Percentiles rank a stretch among this genome's conserved stretches.
Evolutionary conservation across 2,888 invertebrate species (phyloP).

Genomic region (Sympetrum striolatum): DNA sequence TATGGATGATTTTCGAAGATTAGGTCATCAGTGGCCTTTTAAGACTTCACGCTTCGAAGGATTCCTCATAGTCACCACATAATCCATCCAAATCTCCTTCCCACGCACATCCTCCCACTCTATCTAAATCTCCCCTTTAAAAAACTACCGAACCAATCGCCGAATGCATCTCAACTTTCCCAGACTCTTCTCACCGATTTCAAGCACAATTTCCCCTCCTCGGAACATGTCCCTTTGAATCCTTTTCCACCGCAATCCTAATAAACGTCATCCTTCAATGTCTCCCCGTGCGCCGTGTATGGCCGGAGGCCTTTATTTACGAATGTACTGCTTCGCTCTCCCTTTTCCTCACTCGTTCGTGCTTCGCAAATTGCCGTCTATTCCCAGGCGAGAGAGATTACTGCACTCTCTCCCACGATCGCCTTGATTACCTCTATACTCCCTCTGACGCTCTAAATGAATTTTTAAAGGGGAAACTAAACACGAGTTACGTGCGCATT

Average conservation of each 20-base stretch:
- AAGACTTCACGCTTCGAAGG: too few relatives aligned
- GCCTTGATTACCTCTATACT: background rate
- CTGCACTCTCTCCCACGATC: background rate
- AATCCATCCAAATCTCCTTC: background rate
- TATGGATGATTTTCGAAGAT: background rate
- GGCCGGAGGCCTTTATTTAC: constrained; percentile 1
- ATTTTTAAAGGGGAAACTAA: too few relatives aligned
- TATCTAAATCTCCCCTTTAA: too few relatives aligned
- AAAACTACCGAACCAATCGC: too few relatives aligned
- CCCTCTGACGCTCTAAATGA: background rate
- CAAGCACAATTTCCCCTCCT: background rate
- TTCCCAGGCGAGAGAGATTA: background rate
- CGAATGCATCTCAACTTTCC: too few relatives aligned
- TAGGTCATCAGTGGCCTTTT: background rate
- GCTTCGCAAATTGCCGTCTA: background rate
- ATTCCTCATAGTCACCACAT: too few relatives aligned
- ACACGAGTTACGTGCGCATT: too few relatives aligned
- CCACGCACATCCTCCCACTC: background rate
- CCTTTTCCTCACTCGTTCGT: background rate
- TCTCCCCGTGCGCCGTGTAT: background rate
- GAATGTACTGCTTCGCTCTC: background rate
- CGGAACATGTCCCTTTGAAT: background rate
- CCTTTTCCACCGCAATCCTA: constrained; percentile 5
- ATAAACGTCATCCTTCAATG: constrained; percentile 33
- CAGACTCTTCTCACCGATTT: too few relatives aligned